Base-by-base conservation (phyloP, 2,113 vertebrate species). In the Tragulus kanchil region DNA sequence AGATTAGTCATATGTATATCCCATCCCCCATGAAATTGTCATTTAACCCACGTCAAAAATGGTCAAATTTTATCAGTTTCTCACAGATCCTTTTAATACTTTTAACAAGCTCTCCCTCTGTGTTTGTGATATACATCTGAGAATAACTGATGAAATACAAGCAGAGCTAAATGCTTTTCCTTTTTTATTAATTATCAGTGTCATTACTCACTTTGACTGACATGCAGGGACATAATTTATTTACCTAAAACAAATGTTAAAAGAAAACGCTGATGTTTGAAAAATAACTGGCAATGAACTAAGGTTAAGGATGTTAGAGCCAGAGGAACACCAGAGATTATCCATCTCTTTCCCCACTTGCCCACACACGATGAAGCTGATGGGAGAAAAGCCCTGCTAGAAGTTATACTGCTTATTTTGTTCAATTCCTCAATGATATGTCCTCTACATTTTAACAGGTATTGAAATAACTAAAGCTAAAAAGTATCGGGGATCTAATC, bases 171-270 rank as follows among this genome's bases (percentile, higher is more conserved):
- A 54, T 58, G 6, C n/a, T 91, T 78, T 78, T 59, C 12, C n/a
- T 26, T 78, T 89, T 95, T 69, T 15, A 93, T 42, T 86, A 78
- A 89, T 73, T 67, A 93, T 75, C 11, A 1, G 17, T 59, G n/a
- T 89, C 21, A 78, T 79, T 31, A 84, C 8, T 94, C n/a, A 86
- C 6, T 89, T 67, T 84, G 82, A 84, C 64, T 75, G 82, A 62
- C 28, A 81, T 36, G 42, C 26, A 95, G 56, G 69, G 48, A 59
- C 67, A 65, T 67, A 36, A 82, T 67, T 96, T 78, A 88, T 23
- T 2, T n/a, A 92, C 79, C 67, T 73, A 65, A 96, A 77, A 89
- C 56, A 96, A 96, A 79, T 21, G 42, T 48, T 83, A 26, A 77
- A 87, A 94, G 52, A 83, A 54, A 64, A 59, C 48, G 36, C 48